Conservation (phyloP, 2,113 vertebrate species). For the Pipra filicauda region DNA sequence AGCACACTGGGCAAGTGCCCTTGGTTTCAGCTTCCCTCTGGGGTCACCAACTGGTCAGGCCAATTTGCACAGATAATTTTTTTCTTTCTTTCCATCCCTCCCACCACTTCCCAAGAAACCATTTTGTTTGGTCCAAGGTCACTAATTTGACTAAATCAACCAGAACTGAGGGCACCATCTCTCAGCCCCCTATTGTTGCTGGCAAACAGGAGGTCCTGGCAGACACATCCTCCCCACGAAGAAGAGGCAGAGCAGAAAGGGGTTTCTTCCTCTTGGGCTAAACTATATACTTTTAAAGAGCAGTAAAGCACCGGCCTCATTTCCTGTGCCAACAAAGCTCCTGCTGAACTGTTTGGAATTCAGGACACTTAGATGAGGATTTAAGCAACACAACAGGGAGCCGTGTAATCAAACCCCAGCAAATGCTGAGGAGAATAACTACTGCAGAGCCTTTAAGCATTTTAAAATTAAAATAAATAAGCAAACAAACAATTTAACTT, state of each 20-base stretch:
- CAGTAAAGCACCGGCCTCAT: neutral
- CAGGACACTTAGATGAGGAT: slow-evolving; percentile 2
- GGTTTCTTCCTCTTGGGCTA: neutral
- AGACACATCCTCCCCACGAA: neutral
- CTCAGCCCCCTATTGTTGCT: neutral
- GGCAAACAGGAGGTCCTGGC: neutral
- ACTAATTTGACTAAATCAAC: neutral
- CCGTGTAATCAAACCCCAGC: neutral
- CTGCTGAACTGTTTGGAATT: slow-evolving; percentile 35
- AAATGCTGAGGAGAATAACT: neutral
- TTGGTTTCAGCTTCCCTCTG: neutral
- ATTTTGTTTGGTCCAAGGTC: neutral
- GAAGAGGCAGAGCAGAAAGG: neutral
- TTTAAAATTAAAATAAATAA: neutral
- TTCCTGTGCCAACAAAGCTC: neutral
- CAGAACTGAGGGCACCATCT: neutral
- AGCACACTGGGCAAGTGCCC: neutral
- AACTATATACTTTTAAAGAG: neutral
- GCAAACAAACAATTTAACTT: neutral
- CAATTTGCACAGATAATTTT: neutral
- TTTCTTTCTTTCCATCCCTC: neutral
- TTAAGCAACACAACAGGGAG: slow-evolving; percentile 13
- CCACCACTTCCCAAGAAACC: neutral
- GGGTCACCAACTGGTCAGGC: neutral
- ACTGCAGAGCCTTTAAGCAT: neutral